A percentile compares a stretch with the other conserved stretches of the same genome.
phyloP scores from a whole-genome alignment of 2,797 vertebrate species.

The Lacerta bilineata region DNA sequence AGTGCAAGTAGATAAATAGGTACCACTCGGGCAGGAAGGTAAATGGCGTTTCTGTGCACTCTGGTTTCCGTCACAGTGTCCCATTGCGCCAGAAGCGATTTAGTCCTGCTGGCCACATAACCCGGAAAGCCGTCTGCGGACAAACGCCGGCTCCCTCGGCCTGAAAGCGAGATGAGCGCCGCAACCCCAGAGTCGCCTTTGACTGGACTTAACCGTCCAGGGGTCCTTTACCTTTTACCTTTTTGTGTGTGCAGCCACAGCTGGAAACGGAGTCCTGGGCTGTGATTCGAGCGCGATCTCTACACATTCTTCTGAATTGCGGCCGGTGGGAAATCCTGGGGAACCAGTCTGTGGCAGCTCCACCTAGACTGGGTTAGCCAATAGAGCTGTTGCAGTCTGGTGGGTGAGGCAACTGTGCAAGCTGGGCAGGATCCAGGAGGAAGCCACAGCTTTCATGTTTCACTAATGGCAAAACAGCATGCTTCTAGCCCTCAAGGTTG shows the following conservation, averaged over 20 bases:
- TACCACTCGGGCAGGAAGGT: fast-evolving
- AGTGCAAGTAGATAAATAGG: no score
- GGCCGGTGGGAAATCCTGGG: background rate
- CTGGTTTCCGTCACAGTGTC: no score
- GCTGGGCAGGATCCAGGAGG: background rate
- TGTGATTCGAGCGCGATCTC: background rate
- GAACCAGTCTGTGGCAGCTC: background rate
- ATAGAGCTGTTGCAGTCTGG: background rate
- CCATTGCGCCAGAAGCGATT: no score
- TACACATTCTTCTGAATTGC: background rate
- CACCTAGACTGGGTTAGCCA: background rate
- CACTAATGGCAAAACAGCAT: no score
- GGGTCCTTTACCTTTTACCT: background rate
- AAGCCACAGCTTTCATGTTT: background rate
- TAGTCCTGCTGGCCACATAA: no score
- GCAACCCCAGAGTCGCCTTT: no score
- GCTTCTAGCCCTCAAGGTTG: background rate
- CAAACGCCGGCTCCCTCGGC: no score
- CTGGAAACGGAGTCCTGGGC: background rate
- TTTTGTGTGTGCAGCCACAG: background rate
- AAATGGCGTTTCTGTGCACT: no score
- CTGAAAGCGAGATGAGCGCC: no score
- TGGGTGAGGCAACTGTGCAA: background rate
- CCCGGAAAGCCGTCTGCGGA: no score
- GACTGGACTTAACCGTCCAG: no score